phyloP scores from a whole-genome alignment of 2,113 vertebrate genomes.

The Indri indri region DNA sequence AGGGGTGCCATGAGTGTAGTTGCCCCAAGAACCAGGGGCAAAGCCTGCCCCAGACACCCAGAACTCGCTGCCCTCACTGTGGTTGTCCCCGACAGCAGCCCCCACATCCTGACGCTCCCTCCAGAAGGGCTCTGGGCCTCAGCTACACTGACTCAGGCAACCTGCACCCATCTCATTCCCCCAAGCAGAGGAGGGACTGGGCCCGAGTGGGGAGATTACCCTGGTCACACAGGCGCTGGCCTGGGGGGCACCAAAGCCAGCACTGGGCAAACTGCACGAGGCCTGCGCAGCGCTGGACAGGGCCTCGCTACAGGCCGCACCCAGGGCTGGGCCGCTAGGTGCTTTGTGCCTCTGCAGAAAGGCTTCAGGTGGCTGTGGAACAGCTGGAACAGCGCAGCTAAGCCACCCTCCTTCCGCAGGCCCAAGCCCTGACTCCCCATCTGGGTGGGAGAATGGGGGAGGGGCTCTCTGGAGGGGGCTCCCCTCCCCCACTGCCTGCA shows the following conservation, averaged over 20 bases:
- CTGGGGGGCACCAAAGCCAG: background rate
- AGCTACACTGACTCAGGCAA: background rate
- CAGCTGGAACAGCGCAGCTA: background rate
- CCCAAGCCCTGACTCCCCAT: background rate
- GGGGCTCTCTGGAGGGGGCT: background rate
- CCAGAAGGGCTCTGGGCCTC: fast-evolving
- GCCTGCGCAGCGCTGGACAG: no score
- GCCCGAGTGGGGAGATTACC: fast-evolving
- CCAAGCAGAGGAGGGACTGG: fast-evolving
- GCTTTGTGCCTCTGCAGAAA: background rate
- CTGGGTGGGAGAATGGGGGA: background rate
- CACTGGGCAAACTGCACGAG: no score
- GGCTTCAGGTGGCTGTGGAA: fast-evolving
- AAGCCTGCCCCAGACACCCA: no score
- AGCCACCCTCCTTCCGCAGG: no score
- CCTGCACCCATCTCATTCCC: fast-evolving
- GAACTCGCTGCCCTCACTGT: background rate
- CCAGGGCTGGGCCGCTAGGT: no score
- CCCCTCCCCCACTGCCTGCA: background rate
- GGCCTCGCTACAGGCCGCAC: no score
- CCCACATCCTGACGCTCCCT: fast-evolving
- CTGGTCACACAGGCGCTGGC: background rate
- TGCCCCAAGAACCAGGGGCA: background rate
- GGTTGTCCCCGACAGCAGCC: background rate
- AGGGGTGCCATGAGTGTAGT: fast-evolving